Evolutionary conservation across 1,140 invertebrate species (phyloP), one percentile per base, ranked within the genome.

Genomic region (Drosophila eugracilis): DNA sequence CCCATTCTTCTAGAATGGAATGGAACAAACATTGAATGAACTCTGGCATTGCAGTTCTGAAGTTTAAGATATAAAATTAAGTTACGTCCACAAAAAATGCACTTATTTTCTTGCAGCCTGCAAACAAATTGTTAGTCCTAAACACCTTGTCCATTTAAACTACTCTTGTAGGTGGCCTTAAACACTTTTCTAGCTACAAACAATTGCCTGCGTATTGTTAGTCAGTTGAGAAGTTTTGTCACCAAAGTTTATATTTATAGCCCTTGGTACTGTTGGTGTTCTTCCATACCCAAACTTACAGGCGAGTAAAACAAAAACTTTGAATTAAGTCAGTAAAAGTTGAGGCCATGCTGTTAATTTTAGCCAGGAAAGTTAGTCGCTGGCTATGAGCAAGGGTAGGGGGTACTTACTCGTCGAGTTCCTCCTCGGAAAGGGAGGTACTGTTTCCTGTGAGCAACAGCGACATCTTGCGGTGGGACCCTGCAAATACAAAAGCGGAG

Each of bases 341-440:
- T 70, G 15, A 59, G 26, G 58, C 21, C 65, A 41, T 32, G 57
- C 66, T 70, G 55, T 58, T 78, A 48, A 62, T 71, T 70, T 63
- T 21, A 52, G 32, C 34, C 49, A 14, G 7, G 1, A 24, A 53
- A 62, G 37, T 44, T 60, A 17, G 22, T 62, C 22, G 5, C 19
- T 15, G 44, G 24, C 26, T 21, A n/a, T n/a, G n/a, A n/a, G n/a
- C n/a, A n/a, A n/a, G n/a, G n/a, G n/a, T n/a, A n/a, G 36, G 7
- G 36, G 21, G 32, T 73, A 93, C 93, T 93, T 90, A 93, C 93
- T 93, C 92, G 75, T 93, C 93, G 54, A 91, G 69, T 78, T 93
- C 92, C 80, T 93, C 93, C 63, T 93, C 93, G n/a, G 92, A 92
- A 6, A 92, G 71, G 45, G 92, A 93, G 77, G 92, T 71, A 60